Evolutionary conservation across 2,113 vertebrate species (phyloP).

Genomic region (Pelmatolapia mariae): DNA sequence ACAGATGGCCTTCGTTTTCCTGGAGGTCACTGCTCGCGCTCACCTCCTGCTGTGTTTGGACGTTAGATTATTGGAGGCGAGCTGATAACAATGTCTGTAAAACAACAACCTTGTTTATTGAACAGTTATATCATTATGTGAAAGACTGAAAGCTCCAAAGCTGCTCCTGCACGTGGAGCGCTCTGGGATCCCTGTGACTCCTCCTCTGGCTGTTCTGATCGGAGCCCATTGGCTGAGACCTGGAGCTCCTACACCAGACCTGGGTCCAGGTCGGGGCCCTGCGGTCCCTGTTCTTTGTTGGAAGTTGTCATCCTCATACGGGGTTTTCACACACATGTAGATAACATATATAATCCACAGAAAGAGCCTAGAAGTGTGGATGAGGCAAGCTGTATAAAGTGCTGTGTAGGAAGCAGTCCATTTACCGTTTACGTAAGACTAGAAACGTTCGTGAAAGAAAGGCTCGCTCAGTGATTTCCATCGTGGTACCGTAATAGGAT

Average conservation of each 20-base stretch:
- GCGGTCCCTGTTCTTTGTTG: neutral
- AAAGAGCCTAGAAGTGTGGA: neutral
- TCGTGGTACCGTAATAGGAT: neutral
- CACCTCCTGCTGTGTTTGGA: neutral
- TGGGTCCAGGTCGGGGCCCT: neutral
- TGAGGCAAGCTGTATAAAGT: fast-evolving
- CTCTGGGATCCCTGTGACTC: neutral
- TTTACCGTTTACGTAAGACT: fast-evolving
- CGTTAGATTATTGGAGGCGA: neutral
- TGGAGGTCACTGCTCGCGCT: neutral
- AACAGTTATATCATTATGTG: neutral
- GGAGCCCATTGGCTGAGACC: neutral
- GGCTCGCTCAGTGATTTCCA: fast-evolving
- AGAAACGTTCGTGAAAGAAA: neutral
- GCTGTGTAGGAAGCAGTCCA: neutral
- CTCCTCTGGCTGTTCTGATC: neutral
- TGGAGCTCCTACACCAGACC: neutral
- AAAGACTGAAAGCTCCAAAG: neutral
- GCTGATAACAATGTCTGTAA: neutral
- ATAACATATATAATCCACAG: neutral
- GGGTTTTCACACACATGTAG: neutral
- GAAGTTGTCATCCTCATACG: neutral
- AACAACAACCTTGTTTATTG: neutral
- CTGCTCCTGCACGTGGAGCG: neutral
- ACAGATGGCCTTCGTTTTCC: neutral